phyloP scores from a whole-genome alignment of 2,113 vertebrate genomes.

The Semicossyphus pulcher region DNA sequence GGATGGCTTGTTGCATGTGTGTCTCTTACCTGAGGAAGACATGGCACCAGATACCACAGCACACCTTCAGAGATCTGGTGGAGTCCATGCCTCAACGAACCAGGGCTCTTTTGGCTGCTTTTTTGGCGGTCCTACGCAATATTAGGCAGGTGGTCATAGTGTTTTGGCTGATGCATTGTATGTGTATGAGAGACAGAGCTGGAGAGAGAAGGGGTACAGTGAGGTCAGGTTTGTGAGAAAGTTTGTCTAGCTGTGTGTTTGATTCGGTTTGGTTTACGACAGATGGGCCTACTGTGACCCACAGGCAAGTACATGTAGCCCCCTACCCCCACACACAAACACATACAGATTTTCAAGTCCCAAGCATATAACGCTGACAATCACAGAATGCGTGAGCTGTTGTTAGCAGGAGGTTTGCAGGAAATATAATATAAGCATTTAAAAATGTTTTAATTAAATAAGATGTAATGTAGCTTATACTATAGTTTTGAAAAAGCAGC shows the following conservation, averaged over 20 bases:
- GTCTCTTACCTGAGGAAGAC: too few relatives aligned
- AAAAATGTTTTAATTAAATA: not conserved
- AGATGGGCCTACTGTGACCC: slow-evolving; percentile 84
- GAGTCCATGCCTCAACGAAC: too few relatives aligned
- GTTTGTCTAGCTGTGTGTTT: slow-evolving; percentile 75
- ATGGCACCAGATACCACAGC: too few relatives aligned
- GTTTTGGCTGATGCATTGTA: not conserved
- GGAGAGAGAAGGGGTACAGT: not conserved
- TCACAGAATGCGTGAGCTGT: not conserved
- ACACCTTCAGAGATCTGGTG: too few relatives aligned
- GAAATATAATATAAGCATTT: not conserved
- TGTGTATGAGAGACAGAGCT: not conserved
- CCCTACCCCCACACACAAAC: slow-evolving; percentile 19
- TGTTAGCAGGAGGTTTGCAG: not conserved
- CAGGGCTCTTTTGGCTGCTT: too few relatives aligned
- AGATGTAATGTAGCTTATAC: too few relatives aligned
- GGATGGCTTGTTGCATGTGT: too few relatives aligned
- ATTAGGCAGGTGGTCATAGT: too few relatives aligned
- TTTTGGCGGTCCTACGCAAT: too few relatives aligned
- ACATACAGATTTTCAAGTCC: slow-evolving; percentile 10
- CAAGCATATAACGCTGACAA: not conserved
- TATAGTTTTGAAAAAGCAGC: too few relatives aligned
- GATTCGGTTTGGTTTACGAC: slow-evolving; percentile 77
- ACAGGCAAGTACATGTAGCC: slow-evolving; percentile 70
- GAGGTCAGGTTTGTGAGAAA: slow-evolving; percentile 43